A percentile compares a stretch with the other conserved stretches of the same genome.
phyloP scores from a whole-genome alignment of 1,140 invertebrate species.

The Cryptotermes secundus region DNA sequence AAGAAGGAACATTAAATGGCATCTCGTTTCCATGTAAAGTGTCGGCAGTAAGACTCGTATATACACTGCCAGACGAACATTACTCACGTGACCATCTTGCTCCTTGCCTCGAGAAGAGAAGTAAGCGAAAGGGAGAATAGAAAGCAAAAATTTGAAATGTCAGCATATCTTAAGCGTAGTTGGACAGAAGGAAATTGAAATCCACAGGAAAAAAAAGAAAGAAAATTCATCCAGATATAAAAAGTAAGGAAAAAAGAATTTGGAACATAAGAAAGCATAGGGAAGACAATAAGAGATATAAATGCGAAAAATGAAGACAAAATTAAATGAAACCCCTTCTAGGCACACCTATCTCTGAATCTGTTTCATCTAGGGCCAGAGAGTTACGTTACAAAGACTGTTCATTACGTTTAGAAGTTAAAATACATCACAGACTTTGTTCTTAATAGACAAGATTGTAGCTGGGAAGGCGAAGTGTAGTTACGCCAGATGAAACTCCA shows the following conservation, averaged over 20 bases:
- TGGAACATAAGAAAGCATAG: background rate
- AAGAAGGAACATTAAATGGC: background rate
- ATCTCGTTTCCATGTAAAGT: slow-evolving; percentile 7
- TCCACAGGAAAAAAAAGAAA: background rate
- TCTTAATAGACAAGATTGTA: too few relatives aligned
- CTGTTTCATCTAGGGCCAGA: too few relatives aligned
- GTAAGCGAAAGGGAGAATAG: background rate
- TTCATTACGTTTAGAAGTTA: too few relatives aligned
- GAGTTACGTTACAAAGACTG: too few relatives aligned
- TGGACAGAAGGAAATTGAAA: slow-evolving; percentile 12
- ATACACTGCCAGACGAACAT: background rate
- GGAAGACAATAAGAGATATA: background rate
- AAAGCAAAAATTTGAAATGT: slow-evolving; percentile 8
- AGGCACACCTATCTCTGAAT: background rate
- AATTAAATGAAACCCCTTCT: background rate
- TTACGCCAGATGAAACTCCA: too few relatives aligned
- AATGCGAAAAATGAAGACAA: background rate
- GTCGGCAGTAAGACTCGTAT: background rate
- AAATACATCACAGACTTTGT: too few relatives aligned
- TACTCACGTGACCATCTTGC: slow-evolving; percentile 9
- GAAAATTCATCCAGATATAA: slow-evolving; percentile 9
- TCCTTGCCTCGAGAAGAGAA: background rate
- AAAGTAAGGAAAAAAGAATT: background rate
- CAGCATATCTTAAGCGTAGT: background rate
- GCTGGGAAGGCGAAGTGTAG: too few relatives aligned